phyloP scores from a whole-genome alignment of 2,113 vertebrate genomes.

The Pao palembangensis region DNA sequence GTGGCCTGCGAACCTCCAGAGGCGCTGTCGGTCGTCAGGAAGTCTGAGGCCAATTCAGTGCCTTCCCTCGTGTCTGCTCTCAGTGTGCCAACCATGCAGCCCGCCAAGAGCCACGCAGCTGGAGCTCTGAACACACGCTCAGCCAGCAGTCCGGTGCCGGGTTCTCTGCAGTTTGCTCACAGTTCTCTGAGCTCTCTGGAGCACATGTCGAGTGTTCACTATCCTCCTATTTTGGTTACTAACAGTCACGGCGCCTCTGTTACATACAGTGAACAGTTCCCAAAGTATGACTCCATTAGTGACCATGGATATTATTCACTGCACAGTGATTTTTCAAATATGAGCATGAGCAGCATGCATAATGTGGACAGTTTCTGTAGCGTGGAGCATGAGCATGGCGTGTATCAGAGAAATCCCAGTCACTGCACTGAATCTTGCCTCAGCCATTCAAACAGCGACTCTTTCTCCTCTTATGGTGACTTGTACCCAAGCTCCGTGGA shows the following conservation, averaged over 20 bases:
- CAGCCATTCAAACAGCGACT: conserved; percentile 92
- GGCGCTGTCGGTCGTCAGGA: conserved; percentile 82
- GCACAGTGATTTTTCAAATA: conserved; percentile 93
- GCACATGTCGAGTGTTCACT: conserved; percentile 92
- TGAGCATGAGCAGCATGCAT: conserved; percentile 89
- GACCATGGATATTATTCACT: conserved; percentile 96
- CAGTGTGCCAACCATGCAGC: conserved; percentile 94
- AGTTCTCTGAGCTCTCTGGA: conserved; percentile 91
- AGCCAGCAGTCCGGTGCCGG: conserved; percentile 95
- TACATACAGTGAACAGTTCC: conserved; percentile 89
- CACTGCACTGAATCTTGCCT: conserved; percentile 87
- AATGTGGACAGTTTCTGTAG: conserved; percentile 91
- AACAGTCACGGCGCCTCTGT: conserved; percentile 93
- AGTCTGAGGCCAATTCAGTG: conserved; percentile 92
- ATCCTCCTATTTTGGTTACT: conserved; percentile 95
- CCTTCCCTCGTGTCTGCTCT: conserved; percentile 94
- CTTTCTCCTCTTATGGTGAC: conserved; percentile 92
- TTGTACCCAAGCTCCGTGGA: conserved; percentile 90
- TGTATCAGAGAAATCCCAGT: conserved; percentile 85
- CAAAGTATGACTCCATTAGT: conserved; percentile 91
- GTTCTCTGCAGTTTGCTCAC: conserved; percentile 89
- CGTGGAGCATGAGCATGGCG: conserved; percentile 83
- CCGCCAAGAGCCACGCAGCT: conserved; percentile 90
- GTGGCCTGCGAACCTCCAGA: conserved; percentile 89
- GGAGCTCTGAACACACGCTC: conserved; percentile 96